Evolutionary conservation across 2,888 invertebrate genomes (phyloP).

Genomic region (Drosophila mayaguana): DNA sequence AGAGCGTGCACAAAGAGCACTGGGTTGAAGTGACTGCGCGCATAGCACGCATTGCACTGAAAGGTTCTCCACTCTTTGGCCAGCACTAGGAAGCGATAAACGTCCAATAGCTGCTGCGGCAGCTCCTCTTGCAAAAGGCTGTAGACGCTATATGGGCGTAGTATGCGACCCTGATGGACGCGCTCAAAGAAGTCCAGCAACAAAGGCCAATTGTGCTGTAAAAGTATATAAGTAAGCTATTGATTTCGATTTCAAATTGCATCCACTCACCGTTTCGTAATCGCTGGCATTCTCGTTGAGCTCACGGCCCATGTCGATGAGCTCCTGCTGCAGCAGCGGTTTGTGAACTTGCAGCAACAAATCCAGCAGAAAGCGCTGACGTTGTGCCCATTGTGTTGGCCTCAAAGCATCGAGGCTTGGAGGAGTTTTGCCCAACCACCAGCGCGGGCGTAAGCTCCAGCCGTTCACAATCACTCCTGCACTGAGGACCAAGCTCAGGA

Average conservation of each 20-base stretch:
- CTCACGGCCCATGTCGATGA: slow-evolving; percentile 56
- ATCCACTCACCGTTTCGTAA: slow-evolving; percentile 54
- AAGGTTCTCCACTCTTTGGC: slow-evolving; percentile 88
- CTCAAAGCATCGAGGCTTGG: not conserved
- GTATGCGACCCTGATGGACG: slow-evolving; percentile 41
- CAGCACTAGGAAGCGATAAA: slow-evolving; percentile 63
- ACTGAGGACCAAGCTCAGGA: slow-evolving; percentile 20
- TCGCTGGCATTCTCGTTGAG: slow-evolving; percentile 53
- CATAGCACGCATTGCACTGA: slow-evolving; percentile 87
- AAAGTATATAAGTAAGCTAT: not conserved
- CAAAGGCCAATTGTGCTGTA: slow-evolving; percentile 46
- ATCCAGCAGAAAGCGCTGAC: slow-evolving; percentile 68
- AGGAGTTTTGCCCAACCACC: slow-evolving; percentile 13
- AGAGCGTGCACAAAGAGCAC: slow-evolving; percentile 90
- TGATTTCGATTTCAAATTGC: not conserved
- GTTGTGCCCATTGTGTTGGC: slow-evolving; percentile 21
- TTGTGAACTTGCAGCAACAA: slow-evolving; percentile 75
- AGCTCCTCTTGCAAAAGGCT: slow-evolving; percentile 54
- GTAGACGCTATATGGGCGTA: slow-evolving; percentile 59
- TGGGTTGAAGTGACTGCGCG: slow-evolving; percentile 89
- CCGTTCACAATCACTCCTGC: not conserved
- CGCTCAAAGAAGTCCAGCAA: slow-evolving; percentile 54
- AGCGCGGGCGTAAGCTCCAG: slow-evolving; percentile 34
- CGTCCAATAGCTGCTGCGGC: slow-evolving; percentile 59
- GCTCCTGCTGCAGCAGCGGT: slow-evolving; percentile 66